Evolutionary conservation across 2,888 invertebrate species (phyloP).

Genomic region (Drosophila maculinotata): DNA sequence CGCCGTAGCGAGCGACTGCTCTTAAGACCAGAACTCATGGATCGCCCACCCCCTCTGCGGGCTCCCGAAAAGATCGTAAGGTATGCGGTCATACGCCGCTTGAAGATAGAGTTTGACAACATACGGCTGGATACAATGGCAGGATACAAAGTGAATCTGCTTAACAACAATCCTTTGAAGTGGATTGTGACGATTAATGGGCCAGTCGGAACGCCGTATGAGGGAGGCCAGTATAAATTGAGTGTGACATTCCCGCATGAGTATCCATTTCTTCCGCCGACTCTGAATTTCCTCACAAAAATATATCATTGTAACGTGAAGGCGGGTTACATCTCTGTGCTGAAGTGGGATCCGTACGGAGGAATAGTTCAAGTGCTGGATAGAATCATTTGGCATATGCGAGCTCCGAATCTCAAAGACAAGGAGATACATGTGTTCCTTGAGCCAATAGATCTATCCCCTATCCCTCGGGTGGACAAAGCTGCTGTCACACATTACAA

Average conservation of each 20-base stretch:
- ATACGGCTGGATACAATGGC: neutral
- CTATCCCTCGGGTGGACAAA: too few relatives aligned
- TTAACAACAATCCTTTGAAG: neutral
- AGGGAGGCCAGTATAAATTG: neutral
- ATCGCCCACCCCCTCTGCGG: too few relatives aligned
- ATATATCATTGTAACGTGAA: slow-evolving; percentile 6
- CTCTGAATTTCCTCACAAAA: neutral
- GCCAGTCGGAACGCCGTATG: neutral
- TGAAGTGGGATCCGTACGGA: neutral
- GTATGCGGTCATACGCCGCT: neutral
- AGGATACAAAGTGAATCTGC: neutral
- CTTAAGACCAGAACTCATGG: too few relatives aligned
- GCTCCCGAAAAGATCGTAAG: too few relatives aligned
- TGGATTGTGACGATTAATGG: neutral
- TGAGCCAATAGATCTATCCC: too few relatives aligned
- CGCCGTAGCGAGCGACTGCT: too few relatives aligned
- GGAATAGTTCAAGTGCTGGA: too few relatives aligned
- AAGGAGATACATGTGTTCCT: too few relatives aligned
- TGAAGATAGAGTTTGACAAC: neutral
- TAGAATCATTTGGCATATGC: neutral
- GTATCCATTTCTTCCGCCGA: neutral
- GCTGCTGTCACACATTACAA: too few relatives aligned
- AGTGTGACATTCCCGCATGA: neutral
- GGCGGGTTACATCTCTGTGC: neutral
- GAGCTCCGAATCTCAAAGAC: too few relatives aligned